Base-by-base conservation (phyloP, 2,797 vertebrate species). In the Phoxinus dragarum region DNA sequence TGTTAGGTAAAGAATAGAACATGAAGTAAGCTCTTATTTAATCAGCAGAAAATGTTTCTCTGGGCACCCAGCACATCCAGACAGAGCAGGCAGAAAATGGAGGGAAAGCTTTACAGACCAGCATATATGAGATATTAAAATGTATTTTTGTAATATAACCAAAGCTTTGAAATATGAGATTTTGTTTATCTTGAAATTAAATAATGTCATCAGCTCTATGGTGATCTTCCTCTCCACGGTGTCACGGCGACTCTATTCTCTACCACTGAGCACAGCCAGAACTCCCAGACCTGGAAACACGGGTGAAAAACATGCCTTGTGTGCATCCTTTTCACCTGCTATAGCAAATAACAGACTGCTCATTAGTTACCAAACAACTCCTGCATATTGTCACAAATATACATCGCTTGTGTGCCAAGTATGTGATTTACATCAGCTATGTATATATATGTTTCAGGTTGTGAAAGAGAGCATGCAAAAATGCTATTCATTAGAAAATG, bases 11-110 rank as follows among this genome's bases (percentile, higher is more conserved):
- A 92, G 90, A 93, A 91, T 86, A 86, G 84, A 90, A 89, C 85
- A 80, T 21, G 86, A 90, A 90, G 85, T 81, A 56, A 92, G 91
- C 90, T 89, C 87, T 92, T 90, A 92, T 90, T 94, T 90, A 93
- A 93, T 92, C 92, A 93, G 90, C 92, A 93, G 90, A 92, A 94
- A 92, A 92, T 92, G 90, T 87, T 88, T 91, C 86, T 88, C 91
- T 86, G 40, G 75, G 49, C 40, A 34, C 74, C n/a, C 36, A 75
- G 59, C 52, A 47, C 49, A 27, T 81, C 19, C 27, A 75, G 59
- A 52, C 66, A 34, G 59, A 47, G 42, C 69, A 80, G 19, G 31
- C 40, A 75, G 3, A 80, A 76, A 69, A 74, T 31, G 21, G 38
- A 38, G 59, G 40, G 0, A 8, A 71, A 49, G 56, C n/a, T 87